Base-by-base conservation (phyloP, 2,888 invertebrate species). In the Philonicus albiceps region DNA sequence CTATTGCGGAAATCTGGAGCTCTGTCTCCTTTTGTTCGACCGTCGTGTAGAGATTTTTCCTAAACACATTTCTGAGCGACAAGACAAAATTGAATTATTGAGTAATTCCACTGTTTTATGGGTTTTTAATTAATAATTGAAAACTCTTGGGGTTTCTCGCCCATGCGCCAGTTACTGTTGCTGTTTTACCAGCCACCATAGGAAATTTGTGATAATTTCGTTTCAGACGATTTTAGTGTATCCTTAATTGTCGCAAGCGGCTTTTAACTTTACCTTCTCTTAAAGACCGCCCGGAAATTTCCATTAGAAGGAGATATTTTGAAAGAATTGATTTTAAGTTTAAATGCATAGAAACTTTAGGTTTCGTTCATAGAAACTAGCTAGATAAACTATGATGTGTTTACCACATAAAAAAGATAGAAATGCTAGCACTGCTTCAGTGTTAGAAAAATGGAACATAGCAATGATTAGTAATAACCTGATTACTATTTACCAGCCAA, bases 81-180 rank as follows among this genome's bases (percentile, higher is more conserved):
- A n/a, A 19, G 76, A 34, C 55, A 55, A 81, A 81, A 81, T 55
- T 64, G 34, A 81, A n/a, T 81, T 81, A 81, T 64, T 19, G n/a
- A 64, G 81, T 55, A 81, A 81, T 81, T 81, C 81, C 37, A 34
- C 22, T 27, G 53, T 81, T 81, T 81, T 53, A 81, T 81, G 55
- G 81, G 64, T 81, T 81, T 64, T 81, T 81, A 81, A 81, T 81
- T 81, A 55, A 34, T 81, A 27, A 78, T 49, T 78, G 76, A 76
- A 76, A 76, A 76, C 40, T 76, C 40, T 19, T n/a, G 22, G 27
- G 27, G 49, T 22, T 8, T n/a, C 31, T 16, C 31, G 30, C 74
- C 31, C 74, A 74, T 13, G 49, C 49, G 43, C 78, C 22, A 78
- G 43, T 37, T 27, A 76, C 64, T 64, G 40, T 8, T 40, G 19